Evolutionary conservation across 2,797 vertebrate genomes (phyloP).

Genomic region (Hippoglossus hippoglossus): DNA sequence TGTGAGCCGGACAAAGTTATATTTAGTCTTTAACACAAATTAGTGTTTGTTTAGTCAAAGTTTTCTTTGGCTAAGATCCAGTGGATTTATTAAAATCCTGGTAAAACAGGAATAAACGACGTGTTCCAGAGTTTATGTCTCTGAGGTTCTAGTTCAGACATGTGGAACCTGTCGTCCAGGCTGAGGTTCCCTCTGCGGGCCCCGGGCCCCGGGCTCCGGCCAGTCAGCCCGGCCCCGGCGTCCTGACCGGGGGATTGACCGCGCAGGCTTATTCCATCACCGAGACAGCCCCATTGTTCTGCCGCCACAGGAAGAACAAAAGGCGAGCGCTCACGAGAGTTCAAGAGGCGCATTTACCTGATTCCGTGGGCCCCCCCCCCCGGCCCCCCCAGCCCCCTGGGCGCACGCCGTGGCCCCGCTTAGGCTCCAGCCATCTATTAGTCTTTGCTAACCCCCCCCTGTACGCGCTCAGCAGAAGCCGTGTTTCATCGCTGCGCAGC

Average conservation of each 20-base stretch:
- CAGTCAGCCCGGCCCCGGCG: not conserved
- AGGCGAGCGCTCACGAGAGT: constrained; percentile 75
- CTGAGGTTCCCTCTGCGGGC: constrained; percentile 23
- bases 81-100: not conserved
- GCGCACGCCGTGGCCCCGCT: constrained; percentile 26
- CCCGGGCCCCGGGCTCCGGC: constrained; percentile 3
- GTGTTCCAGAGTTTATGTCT: too few species aligned
- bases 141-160: not conserved
- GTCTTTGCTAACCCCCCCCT: constrained; percentile 61
- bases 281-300: constrained; percentile 81
- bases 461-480: constrained; percentile 12
- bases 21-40: not conserved
- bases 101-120: too few species aligned
- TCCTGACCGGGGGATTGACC: constrained; percentile 39
- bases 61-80: too few species aligned
- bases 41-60: too few species aligned
- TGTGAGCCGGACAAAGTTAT: too few species aligned
- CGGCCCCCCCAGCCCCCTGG: constrained; percentile 42
- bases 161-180: not conserved
- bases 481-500: not conserved
- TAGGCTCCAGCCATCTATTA: constrained; percentile 77
- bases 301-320: constrained; percentile 72
- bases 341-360: constrained; percentile 80
- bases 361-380: constrained; percentile 55
- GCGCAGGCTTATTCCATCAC: constrained; percentile 76